Evolutionary conservation across 2,113 vertebrate genomes (phyloP), one percentile per base, ranked within the genome.

Genomic region (Lophius piscatorius): DNA sequence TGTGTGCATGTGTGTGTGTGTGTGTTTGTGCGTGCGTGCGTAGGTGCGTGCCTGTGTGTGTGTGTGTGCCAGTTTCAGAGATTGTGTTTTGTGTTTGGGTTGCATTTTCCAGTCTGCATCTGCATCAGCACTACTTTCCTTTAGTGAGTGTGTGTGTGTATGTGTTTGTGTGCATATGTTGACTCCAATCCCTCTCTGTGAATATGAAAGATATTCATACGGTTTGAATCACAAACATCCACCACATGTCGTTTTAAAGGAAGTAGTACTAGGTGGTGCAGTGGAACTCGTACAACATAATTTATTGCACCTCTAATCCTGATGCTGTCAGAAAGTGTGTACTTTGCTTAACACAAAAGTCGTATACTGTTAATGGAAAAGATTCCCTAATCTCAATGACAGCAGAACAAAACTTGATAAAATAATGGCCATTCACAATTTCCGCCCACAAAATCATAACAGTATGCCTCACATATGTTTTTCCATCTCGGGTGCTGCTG

Each of bases 161-260:
- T 23, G 17, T 33, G 33, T 26, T 26, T 50, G 21, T 41, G 17
- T 21, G 45, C 33, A 35, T 28, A 29, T 63, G 21, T 21, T 54
- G 33, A 56, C 52, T 48, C 24, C 20, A 9, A 46, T 63, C 36
- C 47, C 20, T 26, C 22, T 45, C 34, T 41, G 57, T 50, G 66
- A 49, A 50, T n/a, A 38, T 34, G 39, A 34, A 58, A 48, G 74
- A 29, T 38, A 71, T 51, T 80, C 46, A 33, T 31, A 45, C 10
- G 56, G 60, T 46, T 26, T 59, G 48, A 67, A 64, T 63, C 42
- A 74, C 49, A 68, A 68, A 72, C 63, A 54, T 34, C 6, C 48
- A 12, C 42, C 33, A 46, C 13, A 16, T 63, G 70, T 66, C 74
- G 39, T 56, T 78, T 63, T 56, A 61, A 35, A 38, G 50, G 21